Evolutionary conservation across 2,113 vertebrate genomes (phyloP).

Genomic region (Emberiza fucata): DNA sequence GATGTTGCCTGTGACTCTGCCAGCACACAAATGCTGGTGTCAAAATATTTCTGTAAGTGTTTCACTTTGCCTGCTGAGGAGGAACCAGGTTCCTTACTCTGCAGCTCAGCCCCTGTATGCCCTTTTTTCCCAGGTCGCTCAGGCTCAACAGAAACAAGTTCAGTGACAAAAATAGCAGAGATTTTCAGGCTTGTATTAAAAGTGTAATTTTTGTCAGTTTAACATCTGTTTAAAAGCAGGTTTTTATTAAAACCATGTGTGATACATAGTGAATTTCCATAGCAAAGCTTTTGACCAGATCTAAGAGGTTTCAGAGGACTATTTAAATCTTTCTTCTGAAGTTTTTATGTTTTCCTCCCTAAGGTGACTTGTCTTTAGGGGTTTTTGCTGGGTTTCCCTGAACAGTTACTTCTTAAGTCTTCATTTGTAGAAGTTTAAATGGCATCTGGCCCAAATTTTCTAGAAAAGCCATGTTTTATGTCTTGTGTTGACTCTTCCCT

Average conservation of each 20-base stretch:
- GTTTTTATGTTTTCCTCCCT: fast-evolving
- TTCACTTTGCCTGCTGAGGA: neutral
- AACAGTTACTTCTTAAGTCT: neutral
- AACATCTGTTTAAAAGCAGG: neutral
- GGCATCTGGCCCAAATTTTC: neutral
- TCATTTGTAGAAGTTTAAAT: neutral
- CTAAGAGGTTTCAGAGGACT: neutral
- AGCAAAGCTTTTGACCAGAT: neutral
- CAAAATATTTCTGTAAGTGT: neutral
- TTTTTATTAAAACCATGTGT: neutral
- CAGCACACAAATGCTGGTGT: neutral
- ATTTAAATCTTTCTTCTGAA: neutral
- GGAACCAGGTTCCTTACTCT: neutral
- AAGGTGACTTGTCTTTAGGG: neutral
- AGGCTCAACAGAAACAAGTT: neutral
- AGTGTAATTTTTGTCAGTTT: neutral
- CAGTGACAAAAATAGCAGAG: neutral
- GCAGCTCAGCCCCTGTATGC: fast-evolving
- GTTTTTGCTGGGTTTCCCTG: neutral
- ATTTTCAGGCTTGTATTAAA: neutral
- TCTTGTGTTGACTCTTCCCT: neutral
- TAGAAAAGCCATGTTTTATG: neutral
- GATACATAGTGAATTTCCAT: neutral
- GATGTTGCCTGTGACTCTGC: neutral
- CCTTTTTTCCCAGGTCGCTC: neutral